These are phyloP conservation scores for Mesochorus sp. DNA, from an alignment of 2,888 invertebrate species.

Conservation along the genomic window DNA sequence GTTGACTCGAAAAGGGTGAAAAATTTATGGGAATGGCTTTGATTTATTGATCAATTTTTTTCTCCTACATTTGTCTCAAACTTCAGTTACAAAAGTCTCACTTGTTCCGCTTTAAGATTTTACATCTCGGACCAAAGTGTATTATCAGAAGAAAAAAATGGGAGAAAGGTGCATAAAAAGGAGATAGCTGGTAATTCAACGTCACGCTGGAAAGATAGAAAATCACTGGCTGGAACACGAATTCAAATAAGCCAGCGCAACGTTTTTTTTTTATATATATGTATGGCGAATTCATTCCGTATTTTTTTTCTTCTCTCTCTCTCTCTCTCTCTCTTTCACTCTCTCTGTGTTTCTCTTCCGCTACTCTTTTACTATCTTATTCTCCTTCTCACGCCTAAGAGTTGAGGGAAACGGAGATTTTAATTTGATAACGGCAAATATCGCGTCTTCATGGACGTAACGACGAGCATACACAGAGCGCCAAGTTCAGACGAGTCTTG, in stretches of 20 bases:
- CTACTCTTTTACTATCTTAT: too few species aligned
- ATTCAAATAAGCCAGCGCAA: constrained; percentile 37
- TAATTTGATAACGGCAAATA: constrained; percentile 50
- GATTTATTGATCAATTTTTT: too few species aligned
- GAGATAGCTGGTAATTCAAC: constrained; percentile 11
- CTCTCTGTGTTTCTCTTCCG: too few species aligned
- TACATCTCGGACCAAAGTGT: not conserved
- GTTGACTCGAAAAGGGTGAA: too few species aligned
- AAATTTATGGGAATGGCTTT: too few species aligned
- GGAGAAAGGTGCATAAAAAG: constrained; percentile 18
- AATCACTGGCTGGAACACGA: constrained; percentile 33
- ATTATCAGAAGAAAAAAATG: constrained; percentile 28
- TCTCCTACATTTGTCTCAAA: too few species aligned
- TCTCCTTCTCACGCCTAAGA: not conserved
- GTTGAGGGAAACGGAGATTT: constrained; percentile 35
- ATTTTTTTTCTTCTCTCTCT: not conserved
- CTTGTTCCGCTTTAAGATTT: not conserved
- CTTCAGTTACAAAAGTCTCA: not conserved
- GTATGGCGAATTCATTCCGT: constrained; percentile 24
- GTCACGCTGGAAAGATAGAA: constrained; percentile 30
- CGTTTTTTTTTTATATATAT: too few species aligned
- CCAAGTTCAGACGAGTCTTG: not conserved
- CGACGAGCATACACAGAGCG: not conserved
- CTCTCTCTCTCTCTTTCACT: not conserved
- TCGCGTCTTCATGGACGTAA: constrained; percentile 20